Conservation (phyloP, 2,113 vertebrate species). For the Tretioscincus oriximinensis region DNA sequence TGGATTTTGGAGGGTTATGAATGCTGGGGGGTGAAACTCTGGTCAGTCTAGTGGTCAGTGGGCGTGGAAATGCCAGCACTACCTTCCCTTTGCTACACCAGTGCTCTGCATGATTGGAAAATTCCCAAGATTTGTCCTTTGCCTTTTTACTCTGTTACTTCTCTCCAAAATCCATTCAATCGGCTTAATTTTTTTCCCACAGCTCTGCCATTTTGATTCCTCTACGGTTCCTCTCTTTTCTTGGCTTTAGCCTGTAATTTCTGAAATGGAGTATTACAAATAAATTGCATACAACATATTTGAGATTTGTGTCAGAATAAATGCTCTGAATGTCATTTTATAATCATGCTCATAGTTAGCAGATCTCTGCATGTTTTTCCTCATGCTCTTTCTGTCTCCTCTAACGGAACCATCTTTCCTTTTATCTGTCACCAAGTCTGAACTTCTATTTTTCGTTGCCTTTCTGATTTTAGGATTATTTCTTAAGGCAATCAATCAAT, state of each 20-base stretch:
- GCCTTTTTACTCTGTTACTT: too few species aligned
- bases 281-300: neutral
- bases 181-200: neutral
- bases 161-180: too few species aligned
- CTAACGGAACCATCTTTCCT: neutral
- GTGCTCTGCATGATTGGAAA: too few species aligned
- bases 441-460: neutral
- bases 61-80: too few species aligned
- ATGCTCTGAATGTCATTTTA: neutral
- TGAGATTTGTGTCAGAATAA: neutral
- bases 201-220: neutral
- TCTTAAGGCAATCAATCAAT: neutral
- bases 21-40: too few species aligned
- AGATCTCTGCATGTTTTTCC: neutral
- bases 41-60: too few species aligned
- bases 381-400: neutral
- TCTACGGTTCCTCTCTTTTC: neutral
- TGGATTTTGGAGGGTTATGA: too few species aligned
- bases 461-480: neutral
- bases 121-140: too few species aligned
- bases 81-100: too few species aligned
- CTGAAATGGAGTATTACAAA: neutral
- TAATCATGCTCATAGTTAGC: neutral
- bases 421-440: neutral
- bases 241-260: neutral